phyloP scores from a whole-genome alignment of 2,888 invertebrate species.

The Euplagia quadripunctaria region DNA sequence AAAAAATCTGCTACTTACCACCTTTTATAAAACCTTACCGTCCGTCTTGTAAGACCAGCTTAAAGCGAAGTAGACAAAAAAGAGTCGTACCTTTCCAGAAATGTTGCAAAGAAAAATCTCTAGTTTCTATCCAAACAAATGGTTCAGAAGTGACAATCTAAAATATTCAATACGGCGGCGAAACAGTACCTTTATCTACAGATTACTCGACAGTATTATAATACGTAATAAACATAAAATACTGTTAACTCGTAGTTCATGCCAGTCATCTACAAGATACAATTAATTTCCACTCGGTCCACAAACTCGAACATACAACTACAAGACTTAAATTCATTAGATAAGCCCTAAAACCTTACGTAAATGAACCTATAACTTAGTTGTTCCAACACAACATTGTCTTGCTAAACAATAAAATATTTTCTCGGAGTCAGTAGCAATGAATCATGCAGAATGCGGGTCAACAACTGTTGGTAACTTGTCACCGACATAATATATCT shows the following conservation, averaged over 20 bases:
- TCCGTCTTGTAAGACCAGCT: too few species aligned
- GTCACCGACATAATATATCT: constrained; percentile 6
- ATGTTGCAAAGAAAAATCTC: too few species aligned
- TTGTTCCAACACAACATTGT: constrained; percentile 32
- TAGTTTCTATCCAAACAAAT: too few species aligned
- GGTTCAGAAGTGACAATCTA: too few species aligned
- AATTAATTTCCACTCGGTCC: neutral
- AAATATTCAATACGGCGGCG: too few species aligned
- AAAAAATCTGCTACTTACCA: too few species aligned
- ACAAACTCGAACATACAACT: neutral
- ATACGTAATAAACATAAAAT: neutral
- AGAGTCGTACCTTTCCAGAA: too few species aligned
- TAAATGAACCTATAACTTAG: constrained; percentile 12
- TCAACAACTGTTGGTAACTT: constrained; percentile 14
- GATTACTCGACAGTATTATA: too few species aligned
- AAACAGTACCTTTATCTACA: too few species aligned
- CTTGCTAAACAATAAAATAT: constrained; percentile 50
- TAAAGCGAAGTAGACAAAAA: too few species aligned
- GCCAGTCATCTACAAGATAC: neutral
- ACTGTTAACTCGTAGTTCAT: neutral
- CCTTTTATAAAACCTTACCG: too few species aligned
- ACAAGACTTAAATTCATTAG: constrained; percentile 10
- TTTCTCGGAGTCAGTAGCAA: constrained; percentile 24
- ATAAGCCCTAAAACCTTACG: constrained; percentile 15
- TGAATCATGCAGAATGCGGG: constrained; percentile 50